Evolutionary conservation across 2,888 invertebrate genomes (phyloP).

Genomic region (Pandemis cinnamomeana): DNA sequence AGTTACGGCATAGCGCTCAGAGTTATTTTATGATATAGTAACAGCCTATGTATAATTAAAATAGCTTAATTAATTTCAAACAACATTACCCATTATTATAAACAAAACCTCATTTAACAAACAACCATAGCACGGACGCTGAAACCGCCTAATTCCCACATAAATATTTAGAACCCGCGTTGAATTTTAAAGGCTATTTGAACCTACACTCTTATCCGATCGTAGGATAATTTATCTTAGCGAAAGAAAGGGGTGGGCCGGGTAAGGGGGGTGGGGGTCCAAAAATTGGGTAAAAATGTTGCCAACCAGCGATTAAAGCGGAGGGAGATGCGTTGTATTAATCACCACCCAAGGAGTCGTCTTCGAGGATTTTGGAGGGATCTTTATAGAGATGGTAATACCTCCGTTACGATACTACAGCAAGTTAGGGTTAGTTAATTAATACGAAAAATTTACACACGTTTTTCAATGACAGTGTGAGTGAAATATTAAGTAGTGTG

Average conservation of each 20-base stretch:
- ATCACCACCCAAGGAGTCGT: conserved; percentile 81
- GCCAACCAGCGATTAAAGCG: conserved; percentile 84
- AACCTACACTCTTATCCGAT: conserved; percentile 85
- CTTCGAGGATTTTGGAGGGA: conserved; percentile 75
- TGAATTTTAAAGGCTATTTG: conserved; percentile 84
- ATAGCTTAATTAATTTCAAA: too few species aligned
- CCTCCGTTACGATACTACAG: background rate
- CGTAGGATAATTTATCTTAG: conserved; percentile 84
- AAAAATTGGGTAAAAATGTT: conserved; percentile 85
- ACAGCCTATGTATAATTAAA: too few species aligned
- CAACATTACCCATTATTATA: too few species aligned
- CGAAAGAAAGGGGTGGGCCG: conserved; percentile 83
- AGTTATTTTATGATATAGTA: too few species aligned
- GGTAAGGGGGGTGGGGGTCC: conserved; percentile 59
- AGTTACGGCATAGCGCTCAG: too few species aligned
- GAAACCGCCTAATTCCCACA: conserved; percentile 60
- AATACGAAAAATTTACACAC: too few species aligned
- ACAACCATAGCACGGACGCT: conserved; percentile 3
- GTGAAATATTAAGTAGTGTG: too few species aligned
- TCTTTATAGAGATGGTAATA: conserved; percentile 60
- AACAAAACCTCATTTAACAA: background rate
- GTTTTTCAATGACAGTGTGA: too few species aligned
- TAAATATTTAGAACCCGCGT: conserved; percentile 80
- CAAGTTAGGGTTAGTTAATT: too few species aligned
- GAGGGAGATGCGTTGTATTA: conserved; percentile 84